A percentile compares a stretch with the other conserved stretches of the same genome.
These are phyloP conservation scores for Galago senegalensis DNA, from an alignment of 2,797 vertebrate genomes.

Conservation along the genomic window DNA sequence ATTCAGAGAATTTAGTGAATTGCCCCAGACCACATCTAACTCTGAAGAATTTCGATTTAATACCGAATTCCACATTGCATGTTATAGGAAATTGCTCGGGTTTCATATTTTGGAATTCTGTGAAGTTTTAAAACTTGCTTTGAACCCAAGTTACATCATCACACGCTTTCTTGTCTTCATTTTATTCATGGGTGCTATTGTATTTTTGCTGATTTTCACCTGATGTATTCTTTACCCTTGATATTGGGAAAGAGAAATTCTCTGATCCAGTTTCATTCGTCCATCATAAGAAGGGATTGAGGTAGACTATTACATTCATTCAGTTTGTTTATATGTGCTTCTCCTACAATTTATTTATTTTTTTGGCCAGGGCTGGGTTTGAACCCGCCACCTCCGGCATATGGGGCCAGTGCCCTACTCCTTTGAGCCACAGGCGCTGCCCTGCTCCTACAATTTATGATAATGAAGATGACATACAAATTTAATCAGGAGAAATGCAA, in stretches of 20 bases:
- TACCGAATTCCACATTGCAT: neutral
- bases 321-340: neutral
- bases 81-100: neutral
- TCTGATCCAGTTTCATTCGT: neutral
- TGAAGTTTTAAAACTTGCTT: neutral
- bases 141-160: neutral
- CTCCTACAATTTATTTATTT: neutral
- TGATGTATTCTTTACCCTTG: neutral
- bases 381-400: no score
- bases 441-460: neutral
- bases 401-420: no score
- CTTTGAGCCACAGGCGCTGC: no score
- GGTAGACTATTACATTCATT: neutral
- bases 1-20: neutral
- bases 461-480: neutral
- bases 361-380: no score
- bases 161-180: neutral
- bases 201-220: no score
- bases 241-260: neutral
- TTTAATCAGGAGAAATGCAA: neutral
- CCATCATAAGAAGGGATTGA: neutral
- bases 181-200: no score
- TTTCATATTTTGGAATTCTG: neutral
- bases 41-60: neutral
- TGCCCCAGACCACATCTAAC: neutral